Evolutionary conservation across 2,888 invertebrate species (phyloP).

Genomic region (Leucania comma): DNA sequence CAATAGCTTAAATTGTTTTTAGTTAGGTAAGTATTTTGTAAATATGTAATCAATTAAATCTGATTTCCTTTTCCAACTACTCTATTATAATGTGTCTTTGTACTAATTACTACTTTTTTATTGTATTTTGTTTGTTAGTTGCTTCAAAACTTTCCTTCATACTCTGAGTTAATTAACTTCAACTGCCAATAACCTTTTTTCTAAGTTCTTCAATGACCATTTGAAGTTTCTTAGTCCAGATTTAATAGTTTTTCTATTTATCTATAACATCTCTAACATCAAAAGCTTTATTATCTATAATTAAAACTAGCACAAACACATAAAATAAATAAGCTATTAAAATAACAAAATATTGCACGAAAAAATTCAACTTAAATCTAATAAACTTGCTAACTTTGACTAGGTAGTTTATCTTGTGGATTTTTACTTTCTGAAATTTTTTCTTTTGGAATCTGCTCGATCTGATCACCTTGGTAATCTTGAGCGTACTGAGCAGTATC

Average conservation of each 20-base stretch:
- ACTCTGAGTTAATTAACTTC: conserved; percentile 12
- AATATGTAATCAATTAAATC: not conserved
- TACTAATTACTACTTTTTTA: not conserved
- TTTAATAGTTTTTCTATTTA: conserved; percentile 41
- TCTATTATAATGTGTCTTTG: not conserved
- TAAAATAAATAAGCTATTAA: conserved; percentile 68
- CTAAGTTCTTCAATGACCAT: conserved; percentile 13
- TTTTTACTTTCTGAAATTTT: conserved; percentile 62
- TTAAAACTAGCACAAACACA: conserved; percentile 67
- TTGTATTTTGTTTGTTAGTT: conserved; percentile 16
- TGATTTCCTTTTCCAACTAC: not conserved
- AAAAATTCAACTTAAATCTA: conserved; percentile 67
- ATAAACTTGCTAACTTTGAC: conserved; percentile 82
- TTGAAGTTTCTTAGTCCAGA: conserved; percentile 23
- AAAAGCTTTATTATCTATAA: conserved; percentile 69
- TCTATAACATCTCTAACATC: conserved; percentile 69
- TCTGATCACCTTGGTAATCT: conserved; percentile 50
- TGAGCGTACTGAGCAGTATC: conserved; percentile 53
- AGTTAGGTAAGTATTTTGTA: too few relatives aligned
- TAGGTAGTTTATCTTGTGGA: conserved; percentile 74
- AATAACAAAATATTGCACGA: conserved; percentile 84
- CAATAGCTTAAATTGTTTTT: too few relatives aligned
- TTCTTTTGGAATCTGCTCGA: conserved; percentile 38
- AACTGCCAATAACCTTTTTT: not conserved
- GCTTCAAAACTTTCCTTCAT: conserved; percentile 30